Percentiles rank a stretch among this genome's conserved stretches.
phyloP scores from a whole-genome alignment of 1,140 invertebrate species.

The Aplysia californica region DNA sequence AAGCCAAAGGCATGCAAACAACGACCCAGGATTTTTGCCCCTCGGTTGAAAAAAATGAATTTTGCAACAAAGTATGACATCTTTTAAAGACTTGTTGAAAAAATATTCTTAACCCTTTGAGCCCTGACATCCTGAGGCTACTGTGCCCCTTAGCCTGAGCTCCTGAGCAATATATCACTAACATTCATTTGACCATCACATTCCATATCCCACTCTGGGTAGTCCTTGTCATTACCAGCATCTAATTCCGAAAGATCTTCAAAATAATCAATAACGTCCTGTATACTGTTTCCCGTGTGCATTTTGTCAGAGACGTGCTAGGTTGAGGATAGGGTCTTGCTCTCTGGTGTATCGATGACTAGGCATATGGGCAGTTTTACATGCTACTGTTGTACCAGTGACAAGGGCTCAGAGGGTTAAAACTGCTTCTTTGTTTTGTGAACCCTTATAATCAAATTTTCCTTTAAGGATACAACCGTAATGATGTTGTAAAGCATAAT shows the following conservation, averaged over 20 bases:
- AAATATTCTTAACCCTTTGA: background rate
- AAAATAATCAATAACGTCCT: too few relatives aligned
- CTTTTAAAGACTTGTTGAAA: background rate
- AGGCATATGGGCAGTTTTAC: too few relatives aligned
- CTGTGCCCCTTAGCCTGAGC: background rate
- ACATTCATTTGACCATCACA: background rate
- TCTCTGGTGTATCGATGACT: too few relatives aligned
- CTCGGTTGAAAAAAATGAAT: conserved; percentile 74
- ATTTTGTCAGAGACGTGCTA: too few relatives aligned
- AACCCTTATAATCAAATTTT: too few relatives aligned
- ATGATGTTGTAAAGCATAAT: too few relatives aligned
- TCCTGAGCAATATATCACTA: background rate
- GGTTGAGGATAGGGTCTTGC: too few relatives aligned
- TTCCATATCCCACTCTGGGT: background rate
- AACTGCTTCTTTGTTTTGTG: too few relatives aligned
- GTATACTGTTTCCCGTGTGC: too few relatives aligned
- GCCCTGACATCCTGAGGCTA: background rate
- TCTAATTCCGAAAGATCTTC: background rate
- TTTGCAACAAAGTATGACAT: conserved; percentile 76
- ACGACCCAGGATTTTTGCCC: conserved; percentile 81
- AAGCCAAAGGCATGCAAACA: conserved; percentile 74
- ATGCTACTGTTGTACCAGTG: too few relatives aligned
- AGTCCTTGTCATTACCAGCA: background rate
- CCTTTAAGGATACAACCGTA: too few relatives aligned
- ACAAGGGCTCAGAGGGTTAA: too few relatives aligned